Evolutionary conservation across 2,113 vertebrate species (phyloP), one percentile per base, ranked within the genome.

Genomic region (Macquaria australasica): DNA sequence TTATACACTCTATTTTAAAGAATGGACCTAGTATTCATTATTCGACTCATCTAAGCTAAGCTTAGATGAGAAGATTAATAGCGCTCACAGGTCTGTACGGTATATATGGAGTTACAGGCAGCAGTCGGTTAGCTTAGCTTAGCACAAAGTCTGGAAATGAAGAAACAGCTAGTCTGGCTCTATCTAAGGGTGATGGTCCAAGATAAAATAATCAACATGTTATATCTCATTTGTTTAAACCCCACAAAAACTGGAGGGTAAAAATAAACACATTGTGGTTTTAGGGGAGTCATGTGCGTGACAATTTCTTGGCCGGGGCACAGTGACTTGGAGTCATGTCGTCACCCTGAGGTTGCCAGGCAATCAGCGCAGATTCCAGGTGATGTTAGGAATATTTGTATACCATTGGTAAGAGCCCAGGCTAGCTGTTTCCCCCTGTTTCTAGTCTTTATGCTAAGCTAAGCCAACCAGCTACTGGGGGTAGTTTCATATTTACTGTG

Each of bases 401-500:
- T 59, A 41, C 16, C n/a, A 62, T 82, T n/a, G 21, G 21, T 39
- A 41, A 59, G 15, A 21, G 28, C 20, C 6, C 1, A 45, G 15
- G 15, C 41, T 37, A 28, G 15, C 20, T 68, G 64, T 60, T 56
- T 16, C 15, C 60, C 34, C 7, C 6, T 15, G 39, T 18, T 43
- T 21, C 50, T 9, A 23, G 9, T 56, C n/a, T 56, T 58, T 21
- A 59, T 41, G 43, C 48, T 43, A n/a, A 63, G 12, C 31, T 31
- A 62, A 43, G 55, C 37, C 60, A 58, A 34, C 14, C 23, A 70
- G 16, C 53, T 60, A 20, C 21, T 28, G 4, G 20, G 8, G 37
- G 34, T 53, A 53, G 51, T 69, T 79, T 53, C 5, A 59, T 51
- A 64, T 77, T 63, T 48, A 58, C 28, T 50, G 39, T 23, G 6